Conservation (phyloP, 2,888 invertebrate species). For the Parascotia fuliginaria region DNA sequence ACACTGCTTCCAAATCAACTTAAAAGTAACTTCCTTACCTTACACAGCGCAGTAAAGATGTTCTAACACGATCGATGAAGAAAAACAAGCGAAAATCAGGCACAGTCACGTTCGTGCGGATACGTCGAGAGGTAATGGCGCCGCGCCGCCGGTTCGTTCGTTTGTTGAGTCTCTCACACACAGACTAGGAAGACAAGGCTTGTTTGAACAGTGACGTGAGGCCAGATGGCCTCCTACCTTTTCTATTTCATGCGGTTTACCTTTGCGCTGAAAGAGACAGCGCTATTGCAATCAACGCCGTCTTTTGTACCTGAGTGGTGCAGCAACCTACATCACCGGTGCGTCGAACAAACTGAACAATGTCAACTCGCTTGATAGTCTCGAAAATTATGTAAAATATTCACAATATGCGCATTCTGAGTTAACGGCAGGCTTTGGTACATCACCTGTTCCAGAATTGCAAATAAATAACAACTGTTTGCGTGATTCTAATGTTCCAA, state of each 20-base stretch:
- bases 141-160: conserved; percentile 69
- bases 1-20: conserved; percentile 75
- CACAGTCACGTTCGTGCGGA: conserved; percentile 82
- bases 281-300: conserved; percentile 42
- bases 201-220: conserved; percentile 80
- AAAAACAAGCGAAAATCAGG: conserved; percentile 75
- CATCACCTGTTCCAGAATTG: conserved; percentile 23
- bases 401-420: conserved; percentile 39
- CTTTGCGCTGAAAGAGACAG: conserved; percentile 52
- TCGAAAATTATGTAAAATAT: conserved; percentile 69
- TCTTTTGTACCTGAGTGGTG: conserved; percentile 71
- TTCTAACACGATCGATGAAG: conserved; percentile 78
- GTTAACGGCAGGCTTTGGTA: conserved; percentile 14
- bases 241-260: conserved; percentile 33
- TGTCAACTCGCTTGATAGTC: conserved; percentile 70
- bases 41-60: conserved; percentile 83
- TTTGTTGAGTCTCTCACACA: conserved; percentile 76
- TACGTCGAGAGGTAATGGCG: conserved; percentile 83
- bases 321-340: conserved; percentile 82
- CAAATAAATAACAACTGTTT: conserved; percentile 32
- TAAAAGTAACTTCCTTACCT: conserved; percentile 79
- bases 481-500: conserved; percentile 34
- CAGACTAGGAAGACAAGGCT: conserved; percentile 81
- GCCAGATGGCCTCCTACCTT: conserved; percentile 56
- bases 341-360: conserved; percentile 70